Evolutionary conservation across 2,888 invertebrate genomes (phyloP).

Genomic region (Brachypalpus laphriformis): DNA sequence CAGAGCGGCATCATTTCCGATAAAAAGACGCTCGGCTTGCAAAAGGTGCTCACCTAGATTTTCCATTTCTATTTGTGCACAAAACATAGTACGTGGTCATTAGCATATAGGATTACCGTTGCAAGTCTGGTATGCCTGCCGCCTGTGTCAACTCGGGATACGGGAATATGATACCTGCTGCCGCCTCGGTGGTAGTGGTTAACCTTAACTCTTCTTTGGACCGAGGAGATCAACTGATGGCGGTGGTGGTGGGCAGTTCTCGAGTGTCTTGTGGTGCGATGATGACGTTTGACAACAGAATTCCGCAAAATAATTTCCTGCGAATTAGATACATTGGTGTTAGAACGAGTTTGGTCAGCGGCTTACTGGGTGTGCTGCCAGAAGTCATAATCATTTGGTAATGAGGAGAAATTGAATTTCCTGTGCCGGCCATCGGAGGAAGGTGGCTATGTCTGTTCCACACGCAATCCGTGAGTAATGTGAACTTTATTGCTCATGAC

Average conservation of each 20-base stretch:
- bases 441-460: not conserved
- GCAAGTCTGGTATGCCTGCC: slow-evolving; percentile 33
- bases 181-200: not conserved
- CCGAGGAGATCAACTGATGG: not conserved
- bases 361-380: slow-evolving; percentile 1
- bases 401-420: slow-evolving; percentile 49
- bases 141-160: slow-evolving; percentile 34
- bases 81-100: slow-evolving; percentile 7
- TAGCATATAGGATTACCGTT: slow-evolving; percentile 56
- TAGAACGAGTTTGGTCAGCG: slow-evolving; percentile 29
- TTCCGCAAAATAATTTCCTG: slow-evolving; percentile 21
- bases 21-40: slow-evolving; percentile 28
- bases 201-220: not conserved
- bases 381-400: slow-evolving; percentile 44
- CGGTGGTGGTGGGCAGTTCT: not conserved
- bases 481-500: slow-evolving; percentile 29
- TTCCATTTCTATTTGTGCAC: slow-evolving; percentile 52
- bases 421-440: not conserved
- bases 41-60: slow-evolving; percentile 55
- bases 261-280: not conserved
- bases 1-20: slow-evolving; percentile 10
- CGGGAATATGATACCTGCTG: slow-evolving; percentile 9
- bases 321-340: slow-evolving; percentile 12
- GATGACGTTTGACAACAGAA: slow-evolving; percentile 23
- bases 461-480: slow-evolving; percentile 37